Evolutionary conservation across 1,140 invertebrate genomes (phyloP).

Genomic region (Nixonia krombeini): DNA sequence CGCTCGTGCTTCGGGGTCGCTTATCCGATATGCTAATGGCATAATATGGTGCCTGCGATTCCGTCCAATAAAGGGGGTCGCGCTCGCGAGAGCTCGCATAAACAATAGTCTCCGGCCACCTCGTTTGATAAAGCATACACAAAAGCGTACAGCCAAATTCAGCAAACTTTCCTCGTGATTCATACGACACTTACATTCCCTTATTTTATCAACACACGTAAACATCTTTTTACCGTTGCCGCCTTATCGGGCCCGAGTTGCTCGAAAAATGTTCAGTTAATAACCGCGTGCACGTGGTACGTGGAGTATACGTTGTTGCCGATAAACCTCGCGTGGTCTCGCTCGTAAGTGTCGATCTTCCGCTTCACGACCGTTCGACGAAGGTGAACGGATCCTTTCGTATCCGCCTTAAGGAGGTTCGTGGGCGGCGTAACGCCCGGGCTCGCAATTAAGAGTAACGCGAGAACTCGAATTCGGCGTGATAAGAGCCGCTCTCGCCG

Average conservation of each 20-base stretch:
- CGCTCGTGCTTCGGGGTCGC: constrained; percentile 49
- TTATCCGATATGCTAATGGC: constrained; percentile 66
- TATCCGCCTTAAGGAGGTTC: constrained; percentile 50
- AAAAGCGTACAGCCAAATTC: too few species aligned
- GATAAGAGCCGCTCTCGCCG: constrained; percentile 55
- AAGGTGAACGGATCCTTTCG: constrained; percentile 46
- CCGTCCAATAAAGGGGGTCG: constrained; percentile 40
- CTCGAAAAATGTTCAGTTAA: too few species aligned
- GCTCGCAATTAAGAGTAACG: constrained; percentile 65
- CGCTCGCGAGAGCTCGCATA: constrained; percentile 21
- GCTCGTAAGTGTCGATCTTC: constrained; percentile 51
- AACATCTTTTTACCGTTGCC: too few species aligned
- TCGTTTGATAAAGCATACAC: constrained; percentile 21
- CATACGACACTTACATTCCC: too few species aligned
- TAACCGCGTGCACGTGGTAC: background rate
- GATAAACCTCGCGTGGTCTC: constrained; percentile 44
- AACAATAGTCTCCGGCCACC: constrained; percentile 25
- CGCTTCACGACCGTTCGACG: constrained; percentile 46
- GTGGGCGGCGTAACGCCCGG: constrained; percentile 53
- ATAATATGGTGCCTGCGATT: constrained; percentile 52
- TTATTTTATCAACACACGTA: too few species aligned
- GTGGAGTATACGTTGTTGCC: constrained; percentile 30
- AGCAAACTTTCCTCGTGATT: too few species aligned
- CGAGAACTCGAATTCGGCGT: constrained; percentile 51
- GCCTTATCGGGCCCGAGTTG: too few species aligned